These are phyloP conservation scores for Drosophila virilis DNA, from an alignment of 1,140 invertebrate genomes.

Conservation along the genomic window DNA sequence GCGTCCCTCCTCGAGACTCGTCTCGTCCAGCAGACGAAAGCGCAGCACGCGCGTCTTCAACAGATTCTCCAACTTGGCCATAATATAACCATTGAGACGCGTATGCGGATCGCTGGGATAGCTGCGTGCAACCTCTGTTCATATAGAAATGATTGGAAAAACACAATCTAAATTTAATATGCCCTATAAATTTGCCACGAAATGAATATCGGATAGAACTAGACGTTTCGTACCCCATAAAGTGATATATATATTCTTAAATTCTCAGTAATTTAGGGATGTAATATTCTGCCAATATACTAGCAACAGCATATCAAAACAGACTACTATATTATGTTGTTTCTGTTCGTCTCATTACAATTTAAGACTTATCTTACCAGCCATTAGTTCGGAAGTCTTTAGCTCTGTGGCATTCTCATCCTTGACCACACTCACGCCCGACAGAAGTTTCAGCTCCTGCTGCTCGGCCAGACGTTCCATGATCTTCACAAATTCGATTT, in stretches of 20 bases:
- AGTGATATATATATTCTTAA: too few relatives aligned
- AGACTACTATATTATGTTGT: too few relatives aligned
- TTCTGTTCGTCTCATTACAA: too few relatives aligned
- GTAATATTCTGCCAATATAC: too few relatives aligned
- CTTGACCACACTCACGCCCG: constrained; percentile 89
- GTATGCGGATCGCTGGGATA: constrained; percentile 91
- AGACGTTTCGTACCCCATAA: too few relatives aligned
- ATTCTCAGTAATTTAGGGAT: too few relatives aligned
- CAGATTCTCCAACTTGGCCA: constrained; percentile 89
- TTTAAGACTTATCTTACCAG: constrained; percentile 53
- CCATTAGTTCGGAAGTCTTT: constrained; percentile 88
- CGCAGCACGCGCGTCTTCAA: constrained; percentile 90
- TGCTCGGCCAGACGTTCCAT: constrained; percentile 88
- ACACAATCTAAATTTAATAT: too few relatives aligned
- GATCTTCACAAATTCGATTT: constrained; percentile 91
- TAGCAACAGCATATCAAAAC: too few relatives aligned
- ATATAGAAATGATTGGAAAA: background rate
- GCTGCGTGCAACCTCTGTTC: constrained; percentile 88
- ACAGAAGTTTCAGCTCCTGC: constrained; percentile 85
- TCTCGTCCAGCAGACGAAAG: constrained; percentile 88
- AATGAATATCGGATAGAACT: too few relatives aligned
- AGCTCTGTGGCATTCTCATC: constrained; percentile 87
- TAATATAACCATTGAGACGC: constrained; percentile 90
- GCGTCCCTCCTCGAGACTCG: constrained; percentile 86
- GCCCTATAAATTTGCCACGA: too few relatives aligned